Evolutionary conservation across 1,140 invertebrate genomes (phyloP), one percentile per base, ranked within the genome.

Genomic region (Ceratina australensis): DNA sequence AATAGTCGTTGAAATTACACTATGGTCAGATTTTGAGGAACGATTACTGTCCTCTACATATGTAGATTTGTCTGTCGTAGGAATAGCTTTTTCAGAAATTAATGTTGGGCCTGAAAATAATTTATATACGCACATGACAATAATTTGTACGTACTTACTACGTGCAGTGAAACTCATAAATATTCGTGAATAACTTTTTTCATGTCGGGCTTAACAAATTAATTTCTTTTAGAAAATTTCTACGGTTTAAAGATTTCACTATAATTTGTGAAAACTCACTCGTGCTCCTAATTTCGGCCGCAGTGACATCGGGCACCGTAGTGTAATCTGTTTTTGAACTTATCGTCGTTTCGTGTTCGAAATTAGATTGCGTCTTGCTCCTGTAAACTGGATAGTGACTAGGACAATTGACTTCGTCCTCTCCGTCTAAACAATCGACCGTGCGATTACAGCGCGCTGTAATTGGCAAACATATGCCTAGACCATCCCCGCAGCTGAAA

Each of bases 341-440:
- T 18, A 10, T 0, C 8, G 8, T 4, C 22, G 33, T n/a, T 0
- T 10, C 0, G 0, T 2, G 15, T 16, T 72, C 18, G 0, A n/a
- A 28, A 3, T 68, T 33, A 15, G 24, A 2, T 47, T 22, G 3
- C 0, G 7, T 4, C 33, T 20, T 16, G 2, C 47, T 54, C 4
- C 13, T 33, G 33, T 65, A 59, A 0, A 18, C 0, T 0, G 5
- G 12, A 57, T 49, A 18, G 5, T 49, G 0, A 4, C 2, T 1
- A 2, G 3, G 64, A 87, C 96, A 97, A 28, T 94, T 91, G 0
- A 94, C 83, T 92, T 97, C 96, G 92, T 97, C 96, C 87, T 96
- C 96, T 15, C 94, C 96, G 47, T 94, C 92, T 47, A 97, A 88
- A 82, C 96, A 97, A 86, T 97, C 95, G 2, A 96, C 93, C 61